Evolutionary conservation across 2,113 vertebrate genomes (phyloP), one percentile per base, ranked within the genome.

Genomic region (Epinephelus moara): DNA sequence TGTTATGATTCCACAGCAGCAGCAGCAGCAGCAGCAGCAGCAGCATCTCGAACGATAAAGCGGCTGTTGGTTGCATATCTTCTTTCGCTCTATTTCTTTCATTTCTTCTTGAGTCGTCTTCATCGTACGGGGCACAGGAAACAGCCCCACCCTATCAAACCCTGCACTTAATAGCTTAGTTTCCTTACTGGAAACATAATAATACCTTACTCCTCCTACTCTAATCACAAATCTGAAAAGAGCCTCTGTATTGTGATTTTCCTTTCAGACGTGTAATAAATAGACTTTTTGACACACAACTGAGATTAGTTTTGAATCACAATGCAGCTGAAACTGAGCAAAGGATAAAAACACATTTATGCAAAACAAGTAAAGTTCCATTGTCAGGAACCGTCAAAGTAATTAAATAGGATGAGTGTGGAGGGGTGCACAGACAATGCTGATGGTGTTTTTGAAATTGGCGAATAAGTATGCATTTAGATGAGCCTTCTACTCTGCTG

Each of bases 381-480:
- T 81, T 88, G 80, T 89, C 72, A 77, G 52, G 53, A 64, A 88
- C 1, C 45, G 27, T 88, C 67, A 81, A 55, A 86, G 59, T 84
- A 84, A 82, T 86, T 80, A 80, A 88, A 76, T 30, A 27, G 67
- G 75, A 70, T 60, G 64, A 70, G 74, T 79, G 67, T 86, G 59
- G 79, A 68, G 64, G 33, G 60, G 69, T 62, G 88, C 60, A 69
- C 52, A 82, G 55, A 89, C 80, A 81, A 78, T 83, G 68, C 64
- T 87, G 78, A 86, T 70, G 70, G 66, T 84, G 50, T 79, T 83
- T 85, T 80, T 77, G 45, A 67, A 89, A 83, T n/a, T 67, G 67
- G 19, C 66, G 63, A 92, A 76, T 83, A 84, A 86, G 86, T 89
- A 71, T 82, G 63, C 84, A 89, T 86, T 88, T 75, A 80, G 49